A percentile compares a stretch with the other conserved stretches of the same genome.
Conservation (phyloP, 2,113 vertebrate genomes). For the Strigops habroptila region DNA sequence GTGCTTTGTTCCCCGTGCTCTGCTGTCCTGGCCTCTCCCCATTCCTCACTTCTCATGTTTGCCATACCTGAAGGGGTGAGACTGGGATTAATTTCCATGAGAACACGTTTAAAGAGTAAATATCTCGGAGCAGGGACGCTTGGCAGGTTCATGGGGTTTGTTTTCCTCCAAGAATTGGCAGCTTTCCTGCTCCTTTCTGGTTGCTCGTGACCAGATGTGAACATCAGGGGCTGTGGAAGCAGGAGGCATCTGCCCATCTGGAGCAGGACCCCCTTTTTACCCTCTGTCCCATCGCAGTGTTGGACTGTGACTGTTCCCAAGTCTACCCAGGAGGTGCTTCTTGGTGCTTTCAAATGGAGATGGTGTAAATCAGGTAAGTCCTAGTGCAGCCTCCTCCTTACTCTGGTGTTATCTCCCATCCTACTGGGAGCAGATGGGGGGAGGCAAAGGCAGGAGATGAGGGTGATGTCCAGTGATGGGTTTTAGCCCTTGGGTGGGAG, state of each 20-base stretch:
- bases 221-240: background rate
- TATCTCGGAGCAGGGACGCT: background rate
- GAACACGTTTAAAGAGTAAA: background rate
- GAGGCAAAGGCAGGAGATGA: background rate
- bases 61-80: background rate
- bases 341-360: background rate
- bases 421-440: background rate
- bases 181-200: background rate
- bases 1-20: background rate
- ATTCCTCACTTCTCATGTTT: background rate
- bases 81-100: slow-evolving; percentile 42
- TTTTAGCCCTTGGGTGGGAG: background rate
- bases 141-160: background rate
- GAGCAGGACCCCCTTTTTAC: background rate
- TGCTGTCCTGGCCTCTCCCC: slow-evolving; percentile 36
- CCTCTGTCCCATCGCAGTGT: fast-evolving
- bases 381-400: background rate
- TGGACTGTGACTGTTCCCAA: background rate
- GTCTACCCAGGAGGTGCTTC: background rate
- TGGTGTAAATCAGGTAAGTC: background rate
- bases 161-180: background rate
- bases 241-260: background rate
- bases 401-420: background rate
- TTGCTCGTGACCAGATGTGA: background rate
- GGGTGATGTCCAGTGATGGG: too few relatives aligned